phyloP scores from a whole-genome alignment of 2,888 invertebrate species.

The Agonopterix alstromeriana region DNA sequence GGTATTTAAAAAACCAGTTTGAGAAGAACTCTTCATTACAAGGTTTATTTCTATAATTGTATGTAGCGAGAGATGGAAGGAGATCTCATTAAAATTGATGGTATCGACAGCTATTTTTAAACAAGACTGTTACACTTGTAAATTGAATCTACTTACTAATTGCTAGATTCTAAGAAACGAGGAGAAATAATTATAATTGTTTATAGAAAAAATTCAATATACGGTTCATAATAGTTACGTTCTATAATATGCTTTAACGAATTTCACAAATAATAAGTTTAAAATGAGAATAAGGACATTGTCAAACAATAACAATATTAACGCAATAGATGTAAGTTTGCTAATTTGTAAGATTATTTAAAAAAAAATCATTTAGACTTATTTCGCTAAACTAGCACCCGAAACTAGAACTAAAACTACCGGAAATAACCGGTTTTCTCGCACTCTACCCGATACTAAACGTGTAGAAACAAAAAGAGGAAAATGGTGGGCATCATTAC shows the following conservation, averaged over 20 bases:
- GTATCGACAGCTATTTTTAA: constrained; percentile 27
- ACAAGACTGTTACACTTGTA: constrained; percentile 24
- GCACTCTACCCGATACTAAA: constrained; percentile 46
- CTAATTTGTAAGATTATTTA: too few species aligned
- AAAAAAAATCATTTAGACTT: too few species aligned
- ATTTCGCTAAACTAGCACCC: not conserved
- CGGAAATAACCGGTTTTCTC: constrained; percentile 54
- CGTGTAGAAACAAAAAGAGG: constrained; percentile 42
- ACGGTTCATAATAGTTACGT: too few species aligned
- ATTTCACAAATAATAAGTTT: too few species aligned
- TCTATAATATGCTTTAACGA: too few species aligned
- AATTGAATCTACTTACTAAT: constrained; percentile 23
- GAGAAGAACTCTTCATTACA: constrained; percentile 13
- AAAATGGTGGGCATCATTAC: constrained; percentile 44
- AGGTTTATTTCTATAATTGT: not conserved
- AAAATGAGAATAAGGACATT: too few species aligned
- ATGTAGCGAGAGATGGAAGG: constrained; percentile 8
- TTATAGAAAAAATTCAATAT: too few species aligned
- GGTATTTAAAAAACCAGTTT: constrained; percentile 23
- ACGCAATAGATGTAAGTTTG: too few species aligned
- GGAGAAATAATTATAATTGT: not conserved
- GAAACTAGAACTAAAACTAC: constrained; percentile 21
- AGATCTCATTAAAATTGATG: constrained; percentile 20
- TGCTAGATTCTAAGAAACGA: not conserved
- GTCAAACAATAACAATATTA: too few species aligned